phyloP scores from a whole-genome alignment of 2,888 invertebrate genomes.

The Agrypnus murinus region DNA sequence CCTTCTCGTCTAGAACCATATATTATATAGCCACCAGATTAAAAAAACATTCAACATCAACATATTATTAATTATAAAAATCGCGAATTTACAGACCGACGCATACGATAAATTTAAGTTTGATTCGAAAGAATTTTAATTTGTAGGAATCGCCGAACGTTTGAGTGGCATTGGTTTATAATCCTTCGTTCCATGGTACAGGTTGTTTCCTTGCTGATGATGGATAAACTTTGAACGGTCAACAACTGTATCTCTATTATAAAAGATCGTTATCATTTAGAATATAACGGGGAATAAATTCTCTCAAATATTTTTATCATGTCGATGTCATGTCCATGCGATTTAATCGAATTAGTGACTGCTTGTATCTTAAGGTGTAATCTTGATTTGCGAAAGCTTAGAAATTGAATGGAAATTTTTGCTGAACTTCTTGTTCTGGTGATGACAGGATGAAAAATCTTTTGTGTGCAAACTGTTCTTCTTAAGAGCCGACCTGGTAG shows the following conservation, averaged over 20 bases:
- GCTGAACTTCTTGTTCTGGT: too few species aligned
- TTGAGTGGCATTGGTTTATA: slow-evolving; percentile 7
- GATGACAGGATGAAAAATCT: too few species aligned
- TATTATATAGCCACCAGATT: slow-evolving; percentile 1
- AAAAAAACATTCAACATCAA: background rate
- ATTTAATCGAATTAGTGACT: slow-evolving; percentile 36
- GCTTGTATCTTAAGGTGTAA: slow-evolving; percentile 12
- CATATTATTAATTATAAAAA: slow-evolving; percentile 21
- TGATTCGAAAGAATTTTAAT: slow-evolving; percentile 18
- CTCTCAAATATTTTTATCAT: slow-evolving; percentile 35
- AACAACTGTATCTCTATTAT: slow-evolving; percentile 38
- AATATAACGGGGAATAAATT: slow-evolving; percentile 39
- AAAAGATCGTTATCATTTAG: slow-evolving; percentile 30
- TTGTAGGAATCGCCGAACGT: slow-evolving; percentile 13
- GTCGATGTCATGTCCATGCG: slow-evolving; percentile 13
- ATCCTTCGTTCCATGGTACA: background rate
- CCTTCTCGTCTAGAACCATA: slow-evolving; percentile 17
- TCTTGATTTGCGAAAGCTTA: slow-evolving; percentile 17
- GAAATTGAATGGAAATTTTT: too few species aligned
- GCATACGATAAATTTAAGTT: slow-evolving; percentile 20
- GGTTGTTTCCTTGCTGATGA: too few species aligned
- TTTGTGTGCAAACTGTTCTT: too few species aligned
- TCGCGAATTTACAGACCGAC: slow-evolving; percentile 11
- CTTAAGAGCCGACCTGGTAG: too few species aligned
- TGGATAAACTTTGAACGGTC: slow-evolving; percentile 36